Evolutionary conservation across 2,797 vertebrate species (phyloP), one percentile per base, ranked within the genome.

Genomic region (Acrossocheilus fasciatus): DNA sequence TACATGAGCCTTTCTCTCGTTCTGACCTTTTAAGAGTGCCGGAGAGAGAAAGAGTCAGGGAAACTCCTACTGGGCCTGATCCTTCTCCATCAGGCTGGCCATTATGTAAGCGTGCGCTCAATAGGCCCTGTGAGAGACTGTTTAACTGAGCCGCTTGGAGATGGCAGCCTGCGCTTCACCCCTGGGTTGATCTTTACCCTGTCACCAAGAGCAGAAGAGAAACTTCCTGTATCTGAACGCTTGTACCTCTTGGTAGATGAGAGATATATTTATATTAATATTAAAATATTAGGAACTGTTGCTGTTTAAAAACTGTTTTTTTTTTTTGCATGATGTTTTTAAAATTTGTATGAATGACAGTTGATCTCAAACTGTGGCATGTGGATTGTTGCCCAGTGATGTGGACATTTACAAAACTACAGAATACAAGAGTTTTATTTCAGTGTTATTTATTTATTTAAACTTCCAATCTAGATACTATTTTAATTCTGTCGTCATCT

Each of bases 1-100:
- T 85, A 87, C 78, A 84, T 87, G 87, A 87, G 87, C 87, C 82
- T 66, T 64, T 74, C 81, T 77, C 87, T 73, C 36, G 34, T 54
- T 64, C 74, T 77, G 69, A 82, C 87, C 76, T 80, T 74, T 80
- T 66, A 79, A 78, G 68, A 81, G 50, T 73, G 66, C 62, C 73
- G 68, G 82, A 74, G 70, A 45, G 41, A 74, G 54, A 83, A 74
- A 20, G 81, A 86, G 59, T 76, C 81, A 52, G 72, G 72, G 34
- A 68, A 77, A 82, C 80, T 83, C 45, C 62, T 73, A 73, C 66
- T 34, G 50, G 64, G 50, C 50, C 75, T 34, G 76, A 80, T 72
- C 59, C 57, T 75, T 83, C 59, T 64, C 82, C 66, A 45, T 50
- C 75, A 80, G 66, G 76, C 15, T 45, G 47, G 74, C 64, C 66